A percentile compares a stretch with the other conserved stretches of the same genome.
phyloP scores from a whole-genome alignment of 2,888 invertebrate genomes.

The Willowsia nigromaculata region DNA sequence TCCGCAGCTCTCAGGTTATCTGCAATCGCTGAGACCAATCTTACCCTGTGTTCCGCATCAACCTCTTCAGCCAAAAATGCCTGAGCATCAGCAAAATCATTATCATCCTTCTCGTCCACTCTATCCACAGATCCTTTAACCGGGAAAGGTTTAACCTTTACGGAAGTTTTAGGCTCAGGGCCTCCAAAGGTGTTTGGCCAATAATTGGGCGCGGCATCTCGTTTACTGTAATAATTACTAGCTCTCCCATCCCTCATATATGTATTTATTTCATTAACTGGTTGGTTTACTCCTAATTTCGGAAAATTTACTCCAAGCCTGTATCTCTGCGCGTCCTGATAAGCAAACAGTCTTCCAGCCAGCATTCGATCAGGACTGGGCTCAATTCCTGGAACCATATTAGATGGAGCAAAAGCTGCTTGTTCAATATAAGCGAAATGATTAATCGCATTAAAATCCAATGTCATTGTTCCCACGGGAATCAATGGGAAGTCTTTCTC shows the following conservation, averaged over 20 bases:
- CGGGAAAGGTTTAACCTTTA: constrained; percentile 81
- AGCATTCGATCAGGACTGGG: constrained; percentile 67
- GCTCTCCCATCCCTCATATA: constrained; percentile 93
- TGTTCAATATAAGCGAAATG: constrained; percentile 65
- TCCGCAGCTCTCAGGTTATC: neutral
- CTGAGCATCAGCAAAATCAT: constrained; percentile 89
- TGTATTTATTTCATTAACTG: constrained; percentile 83
- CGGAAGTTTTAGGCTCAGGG: constrained; percentile 86
- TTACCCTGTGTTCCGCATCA: constrained; percentile 88
- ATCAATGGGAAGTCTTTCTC: constrained; percentile 63
- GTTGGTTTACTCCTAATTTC: constrained; percentile 97
- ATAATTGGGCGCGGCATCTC: constrained; percentile 95
- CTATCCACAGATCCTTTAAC: constrained; percentile 88
- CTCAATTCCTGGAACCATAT: constrained; percentile 71
- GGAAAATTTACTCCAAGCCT: constrained; percentile 94
- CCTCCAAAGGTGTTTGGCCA: constrained; percentile 97
- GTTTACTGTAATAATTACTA: constrained; percentile 87
- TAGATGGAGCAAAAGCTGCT: constrained; percentile 56
- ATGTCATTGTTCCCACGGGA: constrained; percentile 61
- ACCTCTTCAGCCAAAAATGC: constrained; percentile 89
- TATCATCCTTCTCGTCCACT: constrained; percentile 94
- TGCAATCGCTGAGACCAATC: constrained; percentile 19
- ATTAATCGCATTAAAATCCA: constrained; percentile 55
- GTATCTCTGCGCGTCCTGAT: constrained; percentile 88
- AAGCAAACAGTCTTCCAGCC: constrained; percentile 80